These are phyloP conservation scores for Helicolenus hilgendorfi DNA, from an alignment of 2,797 vertebrate genomes.

Conservation along the genomic window DNA sequence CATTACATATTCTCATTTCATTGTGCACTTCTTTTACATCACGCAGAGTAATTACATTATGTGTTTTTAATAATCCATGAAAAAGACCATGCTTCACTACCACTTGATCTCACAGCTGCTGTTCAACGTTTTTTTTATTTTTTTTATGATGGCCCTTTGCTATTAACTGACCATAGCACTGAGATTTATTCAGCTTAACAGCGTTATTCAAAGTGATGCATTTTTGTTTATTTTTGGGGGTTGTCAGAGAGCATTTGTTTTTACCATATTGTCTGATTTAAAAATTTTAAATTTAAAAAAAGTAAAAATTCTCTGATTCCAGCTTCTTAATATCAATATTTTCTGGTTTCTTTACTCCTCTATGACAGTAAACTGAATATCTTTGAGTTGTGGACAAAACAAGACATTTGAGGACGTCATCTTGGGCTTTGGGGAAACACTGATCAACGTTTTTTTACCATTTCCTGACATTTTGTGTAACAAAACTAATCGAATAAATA, in stretches of 20 bases:
- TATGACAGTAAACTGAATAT: too few species aligned
- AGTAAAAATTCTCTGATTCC: too few species aligned
- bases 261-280: neutral
- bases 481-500: too few species aligned
- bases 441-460: too few species aligned
- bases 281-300: too few species aligned
- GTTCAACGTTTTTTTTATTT: neutral
- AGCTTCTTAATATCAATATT: too few species aligned
- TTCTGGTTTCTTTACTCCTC: too few species aligned
- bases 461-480: too few species aligned
- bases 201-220: neutral
- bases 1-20: slow-evolving; percentile 6
- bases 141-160: neutral
- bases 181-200: neutral
- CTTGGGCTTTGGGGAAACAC: too few species aligned
- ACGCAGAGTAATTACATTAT: neutral
- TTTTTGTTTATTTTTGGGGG: neutral
- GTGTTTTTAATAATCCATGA: slow-evolving; percentile 51
- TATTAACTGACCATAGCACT: neutral
- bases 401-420: too few species aligned
- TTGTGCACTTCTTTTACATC: neutral
- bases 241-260: neutral
- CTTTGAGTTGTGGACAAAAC: too few species aligned
- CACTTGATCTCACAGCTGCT: slow-evolving; percentile 31
- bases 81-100: slow-evolving; percentile 15